Percentiles rank a stretch among this genome's conserved stretches.
These are phyloP conservation scores for Wiebesia pumilae DNA, from an alignment of 1,140 invertebrate genomes.

Conservation along the genomic window DNA sequence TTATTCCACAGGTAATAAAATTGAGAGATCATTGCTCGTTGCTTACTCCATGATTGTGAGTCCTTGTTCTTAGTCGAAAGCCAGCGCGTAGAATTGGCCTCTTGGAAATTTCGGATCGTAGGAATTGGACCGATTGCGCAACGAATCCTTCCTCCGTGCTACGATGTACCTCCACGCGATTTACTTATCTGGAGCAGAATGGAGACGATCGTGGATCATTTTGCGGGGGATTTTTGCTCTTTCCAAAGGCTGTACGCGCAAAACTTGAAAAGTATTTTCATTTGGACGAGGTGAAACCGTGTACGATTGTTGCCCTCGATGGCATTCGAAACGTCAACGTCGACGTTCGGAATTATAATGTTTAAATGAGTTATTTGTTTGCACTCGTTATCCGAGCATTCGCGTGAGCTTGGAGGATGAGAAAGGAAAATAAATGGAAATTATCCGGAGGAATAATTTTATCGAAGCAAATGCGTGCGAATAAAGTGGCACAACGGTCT, in stretches of 20 bases:
- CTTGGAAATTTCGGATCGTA: constrained; percentile 8
- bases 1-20: no score
- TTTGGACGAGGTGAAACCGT: constrained; percentile 7
- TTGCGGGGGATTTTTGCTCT: background rate
- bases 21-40: no score
- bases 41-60: background rate
- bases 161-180: background rate
- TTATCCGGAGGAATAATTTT: background rate
- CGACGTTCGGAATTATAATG: background rate
- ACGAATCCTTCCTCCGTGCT: constrained; percentile 11
- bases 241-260: background rate
- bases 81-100: background rate
- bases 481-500: background rate
- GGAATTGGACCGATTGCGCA: constrained; percentile 45
- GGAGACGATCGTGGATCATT: background rate
- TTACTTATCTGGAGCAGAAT: constrained; percentile 8
- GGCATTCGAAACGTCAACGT: background rate
- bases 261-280: constrained; percentile 23
- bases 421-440: background rate
- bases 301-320: background rate
- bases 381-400: no score
- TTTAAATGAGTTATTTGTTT: background rate
- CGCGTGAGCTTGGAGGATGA: background rate
- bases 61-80: background rate
- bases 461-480: background rate